Evolutionary conservation across 2,797 vertebrate genomes (phyloP), one percentile per base, ranked within the genome.

Genomic region (Argya squamiceps): DNA sequence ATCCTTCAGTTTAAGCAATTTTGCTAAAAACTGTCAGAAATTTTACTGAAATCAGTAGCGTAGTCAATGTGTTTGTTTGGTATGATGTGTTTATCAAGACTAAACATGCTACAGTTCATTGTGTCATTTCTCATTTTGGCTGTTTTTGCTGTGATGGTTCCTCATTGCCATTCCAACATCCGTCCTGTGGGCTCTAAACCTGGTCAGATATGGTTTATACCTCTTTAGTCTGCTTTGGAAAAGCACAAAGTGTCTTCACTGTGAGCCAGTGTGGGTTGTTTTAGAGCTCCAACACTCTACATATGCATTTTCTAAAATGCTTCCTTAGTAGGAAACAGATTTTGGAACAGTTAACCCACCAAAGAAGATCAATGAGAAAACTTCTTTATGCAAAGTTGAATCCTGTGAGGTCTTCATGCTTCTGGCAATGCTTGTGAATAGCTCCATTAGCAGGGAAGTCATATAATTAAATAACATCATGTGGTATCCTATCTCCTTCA

Each of bases 361-460:
- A 97, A 91, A 93, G 96, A 77, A 97, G 97, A 96, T 97, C 95
- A 97, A 76, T 96, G 93, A 88, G 70, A 52, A 84, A 91, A 78
- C 49, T 91, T 92, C 70, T 91, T 76, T 50, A 36, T 70, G 84
- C 62, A 79, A 69, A 96, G 82, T 56, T 96, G 88, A 96, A 92
- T 97, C 96, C 85, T 92, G 89, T 93, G 93, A 95, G 32, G 79
- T 83, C 84, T 93, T 94, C 67, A 49, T 87, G 93, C 79, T 96
- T 65, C 93, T 96, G 95, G 93, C 90, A 96, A 76, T 95, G 89
- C 95, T 82, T 95, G 84, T 83, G 79, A 96, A 86, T 46, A 84
- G 67, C 64, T 97, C 50, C 74, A 89, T 97, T 96, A 96, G 79
- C 79, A 92, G 79, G 95, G 95, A 96, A 96, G 88, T 96, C 32